Percentiles rank a stretch among this genome's conserved stretches.
Conservation (phyloP, 2,113 vertebrate species). For the Rhineura floridana region DNA sequence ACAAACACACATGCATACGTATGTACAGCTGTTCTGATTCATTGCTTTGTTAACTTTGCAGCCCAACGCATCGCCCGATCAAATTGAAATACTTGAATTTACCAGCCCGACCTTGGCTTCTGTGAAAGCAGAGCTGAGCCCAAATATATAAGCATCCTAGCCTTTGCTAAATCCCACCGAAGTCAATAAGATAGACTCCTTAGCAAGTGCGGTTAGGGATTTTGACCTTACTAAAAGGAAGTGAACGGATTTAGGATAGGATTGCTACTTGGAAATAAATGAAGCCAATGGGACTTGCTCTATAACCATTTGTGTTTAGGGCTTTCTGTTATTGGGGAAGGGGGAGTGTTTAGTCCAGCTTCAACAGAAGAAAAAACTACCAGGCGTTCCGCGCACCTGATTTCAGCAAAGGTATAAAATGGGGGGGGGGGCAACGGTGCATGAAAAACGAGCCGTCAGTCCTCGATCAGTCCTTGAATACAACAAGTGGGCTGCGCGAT, state of each 20-base stretch:
- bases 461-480: neutral
- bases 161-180: neutral
- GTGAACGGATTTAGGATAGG: neutral
- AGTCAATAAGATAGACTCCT: too few relatives aligned
- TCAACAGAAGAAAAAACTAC: neutral
- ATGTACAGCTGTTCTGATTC: neutral
- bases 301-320: neutral
- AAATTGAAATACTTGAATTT: too few relatives aligned
- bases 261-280: neutral
- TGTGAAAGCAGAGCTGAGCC: neutral
- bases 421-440: neutral
- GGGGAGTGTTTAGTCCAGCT: too few relatives aligned
- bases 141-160: neutral
- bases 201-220: too few relatives aligned
- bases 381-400: too few relatives aligned
- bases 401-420: neutral
- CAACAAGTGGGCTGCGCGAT: neutral
- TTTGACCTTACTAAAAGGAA: too few relatives aligned
- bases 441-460: neutral
- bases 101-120: neutral
- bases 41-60: neutral
- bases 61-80: neutral
- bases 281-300: neutral
- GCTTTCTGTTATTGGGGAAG: too few relatives aligned
- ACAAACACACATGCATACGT: too few relatives aligned